These are phyloP conservation scores for Coregonus suidteri DNA, from an alignment of 2,797 vertebrate genomes.

Conservation along the genomic window DNA sequence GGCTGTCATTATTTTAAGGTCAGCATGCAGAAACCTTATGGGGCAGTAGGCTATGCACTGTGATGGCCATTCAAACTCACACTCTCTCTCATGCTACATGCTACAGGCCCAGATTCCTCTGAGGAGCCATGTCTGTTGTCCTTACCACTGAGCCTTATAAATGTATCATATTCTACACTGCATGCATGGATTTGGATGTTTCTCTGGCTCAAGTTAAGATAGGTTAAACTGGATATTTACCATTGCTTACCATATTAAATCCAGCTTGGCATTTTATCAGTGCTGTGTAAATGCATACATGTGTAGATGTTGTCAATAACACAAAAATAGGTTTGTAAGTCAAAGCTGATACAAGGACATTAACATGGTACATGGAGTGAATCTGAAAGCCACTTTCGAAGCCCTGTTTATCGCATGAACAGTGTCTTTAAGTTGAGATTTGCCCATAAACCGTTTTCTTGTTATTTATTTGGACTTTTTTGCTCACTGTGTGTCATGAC, in stretches of 20 bases:
- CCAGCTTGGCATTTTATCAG: not conserved
- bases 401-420: conserved; percentile 31
- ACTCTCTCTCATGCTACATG: not conserved
- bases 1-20: conserved; percentile 16
- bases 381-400: no score
- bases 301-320: not conserved
- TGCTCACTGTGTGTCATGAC: conserved; percentile 72
- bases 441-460: conserved; percentile 45
- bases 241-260: not conserved
- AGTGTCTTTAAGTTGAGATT: conserved; percentile 12
- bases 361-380: not conserved
- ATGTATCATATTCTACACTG: not conserved
- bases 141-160: not conserved
- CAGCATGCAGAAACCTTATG: conserved; percentile 13
- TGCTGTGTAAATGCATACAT: not conserved
- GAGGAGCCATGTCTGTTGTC: not conserved
- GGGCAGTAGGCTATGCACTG: conserved; percentile 18
- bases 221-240: not conserved
- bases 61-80: not conserved
- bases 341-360: not conserved
- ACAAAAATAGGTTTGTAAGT: not conserved
- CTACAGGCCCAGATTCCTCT: not conserved
- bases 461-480: conserved; percentile 54
- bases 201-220: no score
- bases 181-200: not conserved